phyloP scores from a whole-genome alignment of 1,140 invertebrate genomes.

The Sycophaga agraensis region DNA sequence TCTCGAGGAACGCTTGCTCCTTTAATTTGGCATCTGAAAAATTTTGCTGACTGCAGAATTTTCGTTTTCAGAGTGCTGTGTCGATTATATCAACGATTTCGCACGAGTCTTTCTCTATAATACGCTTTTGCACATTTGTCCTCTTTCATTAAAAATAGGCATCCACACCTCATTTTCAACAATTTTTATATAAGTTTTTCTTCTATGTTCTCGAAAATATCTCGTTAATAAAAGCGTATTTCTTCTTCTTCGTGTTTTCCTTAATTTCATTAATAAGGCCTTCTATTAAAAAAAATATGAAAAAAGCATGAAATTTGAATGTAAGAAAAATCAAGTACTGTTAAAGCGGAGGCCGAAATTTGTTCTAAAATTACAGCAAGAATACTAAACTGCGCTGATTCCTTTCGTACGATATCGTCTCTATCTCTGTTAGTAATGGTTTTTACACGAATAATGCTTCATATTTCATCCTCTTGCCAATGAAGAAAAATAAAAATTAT shows the following conservation, averaged over 20 bases:
- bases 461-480: background rate
- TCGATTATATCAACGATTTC: slow-evolving; percentile 24
- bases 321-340: no score
- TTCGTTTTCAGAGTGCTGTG: background rate
- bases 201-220: slow-evolving; percentile 24
- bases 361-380: background rate
- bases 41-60: background rate
- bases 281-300: slow-evolving; percentile 12
- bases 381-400: background rate
- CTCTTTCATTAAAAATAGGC: slow-evolving; percentile 16
- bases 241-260: background rate
- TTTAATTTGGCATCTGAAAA: background rate
- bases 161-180: slow-evolving; percentile 14
- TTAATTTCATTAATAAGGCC: background rate
- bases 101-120: slow-evolving; percentile 12
- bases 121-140: background rate
- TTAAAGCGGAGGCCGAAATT: no score
- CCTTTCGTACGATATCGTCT: slow-evolving; percentile 16
- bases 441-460: background rate
- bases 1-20: slow-evolving; percentile 3
- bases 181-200: slow-evolving; percentile 25
- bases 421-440: background rate
- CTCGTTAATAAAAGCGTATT: slow-evolving; percentile 9
- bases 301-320: background rate
- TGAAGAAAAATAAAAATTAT: slow-evolving; percentile 1